Evolutionary conservation across 2,113 vertebrate genomes (phyloP), one percentile per base, ranked within the genome.

Genomic region (Carettochelys insculpta): DNA sequence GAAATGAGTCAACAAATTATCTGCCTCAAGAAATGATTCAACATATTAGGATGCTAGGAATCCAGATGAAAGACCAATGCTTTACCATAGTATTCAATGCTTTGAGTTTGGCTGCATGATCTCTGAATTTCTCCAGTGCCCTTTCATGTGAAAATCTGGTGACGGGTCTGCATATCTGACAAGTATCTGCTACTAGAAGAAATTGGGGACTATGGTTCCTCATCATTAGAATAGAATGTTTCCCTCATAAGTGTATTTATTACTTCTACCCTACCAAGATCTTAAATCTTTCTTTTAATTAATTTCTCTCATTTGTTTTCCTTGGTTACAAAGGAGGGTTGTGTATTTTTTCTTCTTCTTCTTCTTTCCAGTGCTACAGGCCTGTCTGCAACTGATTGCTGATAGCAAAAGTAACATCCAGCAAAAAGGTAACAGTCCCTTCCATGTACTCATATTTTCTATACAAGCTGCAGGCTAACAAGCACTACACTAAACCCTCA

Each of bases 321-420:
- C 87, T 90, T 94, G 47, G 82, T 86, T 89, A 76, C 53, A 92
- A 96, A 85, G 27, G 8, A 43, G 7, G 87, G 31, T 43, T 65
- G 5, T 65, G n/a, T n/a, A n/a, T n/a, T 80, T 54, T 19, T 31
- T n/a, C 51, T 53, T 19, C 31, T 38, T 11, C 84, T 94, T 97
- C 97, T 94, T 79, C 31, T 93, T 96, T 95, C 50, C 94, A 99
- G 99, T 97, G 85, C 96, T 98, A 87, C 98, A 99, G 93, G 97
- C 99, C 53, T 99, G 98, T 96, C 97, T 99, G 93, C 99, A 99
- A 92, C 92, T 99, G 96, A 98, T 99, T 38, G 98, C 99, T 88
- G 98, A 99, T 94, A 98, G 90, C 82, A 98, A 90, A 94, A 98
- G 97, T 56, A 97, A 97, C 79, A 96, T 98, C 58, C 98, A 98